Conservation (phyloP, 2,797 vertebrate species). For the Lutjanus campechanus region DNA sequence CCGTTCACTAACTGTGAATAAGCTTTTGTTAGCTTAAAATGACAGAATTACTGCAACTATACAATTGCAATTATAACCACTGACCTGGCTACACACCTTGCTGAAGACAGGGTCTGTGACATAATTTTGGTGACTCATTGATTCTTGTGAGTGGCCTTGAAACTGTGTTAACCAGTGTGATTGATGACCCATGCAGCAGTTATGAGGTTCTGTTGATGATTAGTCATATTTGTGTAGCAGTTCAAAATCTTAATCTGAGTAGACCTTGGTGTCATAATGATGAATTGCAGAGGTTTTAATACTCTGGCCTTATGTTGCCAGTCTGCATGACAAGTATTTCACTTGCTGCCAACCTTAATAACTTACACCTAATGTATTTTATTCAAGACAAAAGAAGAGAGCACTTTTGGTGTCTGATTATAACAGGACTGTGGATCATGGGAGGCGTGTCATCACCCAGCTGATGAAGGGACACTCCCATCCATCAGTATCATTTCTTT, state of each 20-base stretch:
- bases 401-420: neutral
- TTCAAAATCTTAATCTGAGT: conserved; percentile 47
- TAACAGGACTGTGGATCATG: neutral
- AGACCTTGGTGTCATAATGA: conserved; percentile 54
- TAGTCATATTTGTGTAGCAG: conserved; percentile 41
- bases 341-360: neutral
- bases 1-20: neutral
- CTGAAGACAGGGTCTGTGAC: neutral
- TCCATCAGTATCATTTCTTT: conserved; percentile 1
- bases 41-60: neutral
- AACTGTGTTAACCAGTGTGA: conserved; percentile 21
- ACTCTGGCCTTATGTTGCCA: conserved; percentile 13
- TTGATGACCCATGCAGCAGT: conserved; percentile 13
- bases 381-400: conserved; percentile 8
- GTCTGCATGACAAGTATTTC: neutral
- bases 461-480: conserved; percentile 20
- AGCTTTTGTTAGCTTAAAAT: neutral
- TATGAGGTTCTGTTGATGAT: conserved; percentile 23
- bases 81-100: neutral
- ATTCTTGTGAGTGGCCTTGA: conserved; percentile 16
- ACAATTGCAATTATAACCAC: neutral
- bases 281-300: conserved; percentile 51
- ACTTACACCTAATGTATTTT: conserved; percentile 3
- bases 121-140: neutral
- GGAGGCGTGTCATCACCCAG: conserved; percentile 5